Evolutionary conservation across 1,140 invertebrate species (phyloP), one percentile per base, ranked within the genome.

Genomic region (Euura saliciscinereae): DNA sequence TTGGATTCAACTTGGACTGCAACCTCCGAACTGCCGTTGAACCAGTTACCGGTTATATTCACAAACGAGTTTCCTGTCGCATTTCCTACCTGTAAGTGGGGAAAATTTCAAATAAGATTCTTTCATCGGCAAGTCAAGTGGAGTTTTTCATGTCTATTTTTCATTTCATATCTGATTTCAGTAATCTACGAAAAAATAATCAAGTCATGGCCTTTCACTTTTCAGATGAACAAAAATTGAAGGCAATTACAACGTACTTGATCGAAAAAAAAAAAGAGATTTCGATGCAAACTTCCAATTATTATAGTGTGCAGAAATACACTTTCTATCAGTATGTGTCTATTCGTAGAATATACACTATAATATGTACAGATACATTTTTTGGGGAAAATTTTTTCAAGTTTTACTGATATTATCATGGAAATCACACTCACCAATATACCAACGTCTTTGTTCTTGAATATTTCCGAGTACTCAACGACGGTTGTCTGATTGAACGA

Each of bases 11-110:
- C 89, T 83, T 95, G 92, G 45, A 98, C 83, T 1, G 93, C 94
- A 70, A 93, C 92, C 76, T 93, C 91, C 2, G 91, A 80, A 76
- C 95, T 94, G 43, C 91, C 91, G 74, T 94, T 94, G 80, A 97
- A 95, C 81, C 89, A 91, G 80, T 97, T 98, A 7, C 94, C 94
- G 6, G 94, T 97, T 11, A 98, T 90, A 79, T 98, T 98, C 2
- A 97, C 89, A 81, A 93, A 91, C 65, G 93, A 92, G 68, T 92
- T 89, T 6, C 91, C 90, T 74, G 94, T 95, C 79, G 90, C 94
- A 81, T 95, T 95, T 59, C 94, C 93, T 73, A 94, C 90, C 83
- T 84, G 6, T 28, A 7, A 69, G 46, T 59, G 67, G 59, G 64
- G 8, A 10, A 67, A 67, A 42, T 7, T 7, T 67, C 28, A 71